A percentile compares a stretch with the other conserved stretches of the same genome.
Evolutionary conservation across 2,888 invertebrate species (phyloP).

Genomic region (Xiphydria camelus): DNA sequence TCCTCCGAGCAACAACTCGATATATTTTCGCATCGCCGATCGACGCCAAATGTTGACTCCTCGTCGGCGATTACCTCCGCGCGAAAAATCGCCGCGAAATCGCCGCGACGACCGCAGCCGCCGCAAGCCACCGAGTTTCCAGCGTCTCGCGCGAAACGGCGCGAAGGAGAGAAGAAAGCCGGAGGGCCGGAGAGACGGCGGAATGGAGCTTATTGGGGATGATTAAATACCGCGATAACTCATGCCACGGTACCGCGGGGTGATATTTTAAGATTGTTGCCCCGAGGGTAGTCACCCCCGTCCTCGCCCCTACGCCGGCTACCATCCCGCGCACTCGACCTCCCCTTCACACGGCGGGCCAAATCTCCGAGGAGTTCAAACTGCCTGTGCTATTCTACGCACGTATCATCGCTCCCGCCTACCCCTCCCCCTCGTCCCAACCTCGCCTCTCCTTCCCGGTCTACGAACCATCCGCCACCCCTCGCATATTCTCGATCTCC

Average conservation of each 20-base stretch:
- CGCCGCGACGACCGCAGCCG: too few relatives aligned
- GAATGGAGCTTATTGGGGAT: slow-evolving; percentile 42
- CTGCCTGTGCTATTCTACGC: slow-evolving; percentile 42
- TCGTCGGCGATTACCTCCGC: too few relatives aligned
- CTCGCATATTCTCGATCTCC: slow-evolving; percentile 15
- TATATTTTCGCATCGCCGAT: too few relatives aligned
- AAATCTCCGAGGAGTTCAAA: slow-evolving; percentile 47
- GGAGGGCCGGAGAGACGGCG: not conserved
- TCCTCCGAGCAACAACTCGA: too few relatives aligned
- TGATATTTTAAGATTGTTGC: slow-evolving; percentile 48
- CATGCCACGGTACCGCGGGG: slow-evolving; percentile 37
- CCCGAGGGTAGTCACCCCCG: slow-evolving; percentile 26
- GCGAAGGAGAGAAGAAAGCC: slow-evolving; percentile 1
- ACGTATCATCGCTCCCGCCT: slow-evolving; percentile 46
- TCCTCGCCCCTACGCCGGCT: slow-evolving; percentile 2
- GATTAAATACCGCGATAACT: slow-evolving; percentile 50
- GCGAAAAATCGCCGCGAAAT: too few relatives aligned
- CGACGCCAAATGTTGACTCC: too few relatives aligned
- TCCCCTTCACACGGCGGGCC: slow-evolving; percentile 17
- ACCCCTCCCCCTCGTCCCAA: not conserved
- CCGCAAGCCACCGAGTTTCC: too few relatives aligned
- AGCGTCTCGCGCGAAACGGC: too few relatives aligned
- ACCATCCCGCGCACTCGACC: not conserved
- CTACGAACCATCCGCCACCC: not conserved
- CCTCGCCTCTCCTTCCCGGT: not conserved